Base-by-base conservation (phyloP, 2,113 vertebrate genomes). In the Austrofundulus limnaeus region DNA sequence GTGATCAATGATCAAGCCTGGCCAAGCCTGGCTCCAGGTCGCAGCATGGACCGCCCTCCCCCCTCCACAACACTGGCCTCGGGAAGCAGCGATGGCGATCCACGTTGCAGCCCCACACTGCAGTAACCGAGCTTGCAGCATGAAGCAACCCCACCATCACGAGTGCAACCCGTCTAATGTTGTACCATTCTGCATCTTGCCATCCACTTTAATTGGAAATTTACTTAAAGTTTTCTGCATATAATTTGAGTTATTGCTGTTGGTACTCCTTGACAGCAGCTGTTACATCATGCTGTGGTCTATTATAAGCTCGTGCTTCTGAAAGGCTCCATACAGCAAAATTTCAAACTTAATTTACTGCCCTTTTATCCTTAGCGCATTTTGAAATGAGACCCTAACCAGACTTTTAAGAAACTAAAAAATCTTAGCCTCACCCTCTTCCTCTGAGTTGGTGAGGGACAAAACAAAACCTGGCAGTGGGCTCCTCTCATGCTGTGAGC, bases 401-500 rank as follows among this genome's bases (percentile, higher is more conserved):
- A 20, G 12, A 15, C 25, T 15, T 64, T 2, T n/a, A 11, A 4
- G 8, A 48, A 45, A 71, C 38, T 11, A 21, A 62, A 39, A 48
- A 3, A 20, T 38, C 14, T 54, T 15, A 21, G 43, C 28, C 4
- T 38, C 43, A 8, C 49, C 15, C 21, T 62, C 5, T 28, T 2
- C 15, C 21, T 48, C 5, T 39, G 56, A 49, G n/a, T 56, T 38
- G 52, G 50, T 39, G 0, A 20, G 11, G 45, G 57, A 37, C 28
- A 42, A 24, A 46, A 61, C 34, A 34, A 25, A 11, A 34, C 25
- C 41, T 47, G 47, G 46, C 42, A 41, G 50, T 34, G 14, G 34
- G 28, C 39, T 43, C 12, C 7, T 50, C 19, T 60, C 62, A 52
- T 54, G 16, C 53, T 0, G 15, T 48, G 47, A 70, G 52, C 31